Conservation (phyloP, 2,888 invertebrate species). For the Osedax frankpressi region DNA sequence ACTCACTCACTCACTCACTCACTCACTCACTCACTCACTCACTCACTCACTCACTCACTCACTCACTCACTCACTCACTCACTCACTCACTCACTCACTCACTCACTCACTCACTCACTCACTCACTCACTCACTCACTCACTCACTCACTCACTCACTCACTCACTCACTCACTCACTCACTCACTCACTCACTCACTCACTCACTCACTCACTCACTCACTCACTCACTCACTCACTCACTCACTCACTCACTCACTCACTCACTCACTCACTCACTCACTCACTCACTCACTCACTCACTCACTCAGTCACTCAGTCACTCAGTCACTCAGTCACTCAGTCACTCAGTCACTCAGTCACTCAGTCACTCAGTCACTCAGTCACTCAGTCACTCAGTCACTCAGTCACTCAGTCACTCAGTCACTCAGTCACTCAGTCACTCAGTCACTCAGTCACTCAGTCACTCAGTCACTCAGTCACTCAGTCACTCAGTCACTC, state of each 20-base stretch:
- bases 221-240: slow-evolving; percentile 2
- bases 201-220: slow-evolving; percentile 17
- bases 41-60: slow-evolving; percentile 17
- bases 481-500: no score
- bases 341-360: no score
- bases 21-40: slow-evolving; percentile 16
- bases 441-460: no score
- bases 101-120: slow-evolving; percentile 14
- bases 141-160: slow-evolving; percentile 15
- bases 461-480: no score
- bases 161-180: slow-evolving; percentile 15
- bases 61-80: slow-evolving; percentile 6
- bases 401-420: no score
- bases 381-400: no score
- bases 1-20: slow-evolving; percentile 9
- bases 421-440: no score
- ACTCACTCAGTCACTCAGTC: slow-evolving; percentile 1
- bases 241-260: slow-evolving; percentile 5
- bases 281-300: slow-evolving; percentile 7
- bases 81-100: slow-evolving; percentile 15
- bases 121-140: slow-evolving; percentile 9
- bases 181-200: slow-evolving; percentile 23
- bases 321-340: no score
- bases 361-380: no score
- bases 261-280: slow-evolving; percentile 2